Base-by-base conservation (phyloP, 23 tunicate species). In the Corella eumyota region DNA sequence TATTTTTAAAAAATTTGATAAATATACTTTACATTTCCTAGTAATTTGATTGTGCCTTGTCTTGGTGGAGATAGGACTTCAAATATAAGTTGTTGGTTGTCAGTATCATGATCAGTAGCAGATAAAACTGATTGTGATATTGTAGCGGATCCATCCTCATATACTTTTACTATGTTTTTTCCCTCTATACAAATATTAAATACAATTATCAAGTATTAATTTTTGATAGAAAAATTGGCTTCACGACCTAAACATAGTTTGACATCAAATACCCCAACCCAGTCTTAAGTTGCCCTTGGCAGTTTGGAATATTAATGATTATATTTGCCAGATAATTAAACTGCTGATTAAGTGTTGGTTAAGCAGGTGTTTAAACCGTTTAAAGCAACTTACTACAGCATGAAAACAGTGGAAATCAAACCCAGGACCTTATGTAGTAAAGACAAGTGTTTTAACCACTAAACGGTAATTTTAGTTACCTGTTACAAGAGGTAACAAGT, bases 81-180 rank as follows among this genome's bases (percentile, higher is more conserved):
- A 64, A 88, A 88, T 22, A 88, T 75, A 15, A 88, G 61, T 30
- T 37, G 6, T 2, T 54, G 56, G 36, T 88, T 88, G 15, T 69
- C 56, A 20, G 96, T 88, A 51, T 88, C 96, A 1, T 62, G 55
- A 56, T 88, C 96, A 32, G 88, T 78, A 34, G 96, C 96, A 6
- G 80, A 55, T 32, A 88, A 48, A 47, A 65, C 68, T 3, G 61
- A 30, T 45, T 35, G 20, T 35, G 77, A 59, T 21, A 88, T 37
- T 13, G 45, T 60, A 34, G 59, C 68, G 1, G 73, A 46, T 11
- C 77, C 72, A n/a, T 72, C 67, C 51, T 88, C 96, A 11, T 49
- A 29, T 24, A 88, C 88, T 19, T 33, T 53, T 33, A 88, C 30
- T 33, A 46, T 49, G n/a, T 22, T 1, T 19, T 66, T 70, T 58